Percentiles rank a stretch among this genome's conserved stretches.
Evolutionary conservation across 2,888 invertebrate genomes (phyloP).

Genomic region (Drosophila mimica): DNA sequence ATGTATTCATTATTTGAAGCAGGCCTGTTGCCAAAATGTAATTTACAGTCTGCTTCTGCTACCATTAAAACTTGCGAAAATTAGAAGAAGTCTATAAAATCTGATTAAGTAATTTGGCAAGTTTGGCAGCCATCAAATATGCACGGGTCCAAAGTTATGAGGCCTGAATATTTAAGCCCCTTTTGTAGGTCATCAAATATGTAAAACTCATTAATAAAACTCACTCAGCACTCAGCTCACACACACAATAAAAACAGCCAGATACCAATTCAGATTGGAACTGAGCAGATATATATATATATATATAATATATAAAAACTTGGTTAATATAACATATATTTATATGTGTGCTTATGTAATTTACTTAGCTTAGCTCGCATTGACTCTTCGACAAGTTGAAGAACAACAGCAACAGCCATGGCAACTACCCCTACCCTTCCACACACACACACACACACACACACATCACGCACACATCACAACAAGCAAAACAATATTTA

Average conservation of each 20-base stretch:
- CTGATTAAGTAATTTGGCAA: slow-evolving; percentile 77
- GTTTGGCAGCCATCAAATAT: slow-evolving; percentile 66
- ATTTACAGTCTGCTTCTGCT: neutral
- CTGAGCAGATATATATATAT: neutral
- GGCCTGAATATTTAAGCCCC: slow-evolving; percentile 61
- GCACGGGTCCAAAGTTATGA: slow-evolving; percentile 64
- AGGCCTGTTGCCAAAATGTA: neutral
- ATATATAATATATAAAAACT: slow-evolving; percentile 5
- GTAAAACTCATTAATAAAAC: slow-evolving; percentile 70
- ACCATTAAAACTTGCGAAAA: slow-evolving; percentile 21
- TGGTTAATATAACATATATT: slow-evolving; percentile 59
- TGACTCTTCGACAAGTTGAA: slow-evolving; percentile 72
- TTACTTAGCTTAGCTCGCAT: slow-evolving; percentile 60
- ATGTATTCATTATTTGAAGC: neutral
- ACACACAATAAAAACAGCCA: slow-evolving; percentile 14
- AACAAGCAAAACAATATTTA: slow-evolving; percentile 12
- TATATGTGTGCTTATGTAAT: slow-evolving; percentile 64
- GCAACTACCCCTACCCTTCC: slow-evolving; percentile 45
- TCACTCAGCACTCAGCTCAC: slow-evolving; percentile 36
- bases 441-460: slow-evolving; percentile 2
- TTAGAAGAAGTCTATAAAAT: slow-evolving; percentile 51
- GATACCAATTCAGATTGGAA: slow-evolving; percentile 12
- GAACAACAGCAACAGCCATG: slow-evolving; percentile 68
- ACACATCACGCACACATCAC: slow-evolving; percentile 2
- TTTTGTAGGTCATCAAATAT: slow-evolving; percentile 72